These are phyloP conservation scores for Caenorhabditis panamensis DNA, from an alignment of 2,888 invertebrate genomes.

Conservation along the genomic window DNA sequence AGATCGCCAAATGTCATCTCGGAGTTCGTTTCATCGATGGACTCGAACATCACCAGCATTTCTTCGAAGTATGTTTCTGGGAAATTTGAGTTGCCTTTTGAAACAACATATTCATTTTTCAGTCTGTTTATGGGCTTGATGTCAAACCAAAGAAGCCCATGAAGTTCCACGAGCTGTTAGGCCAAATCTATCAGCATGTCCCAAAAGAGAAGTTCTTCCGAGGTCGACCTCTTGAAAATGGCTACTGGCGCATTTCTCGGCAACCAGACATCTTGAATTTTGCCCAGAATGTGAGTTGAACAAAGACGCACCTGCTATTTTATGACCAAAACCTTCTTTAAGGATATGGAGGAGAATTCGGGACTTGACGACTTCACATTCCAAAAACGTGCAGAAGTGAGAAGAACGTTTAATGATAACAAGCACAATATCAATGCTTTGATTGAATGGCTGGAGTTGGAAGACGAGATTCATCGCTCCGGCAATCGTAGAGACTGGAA, in stretches of 20 bases:
- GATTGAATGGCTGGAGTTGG: conserved; percentile 13
- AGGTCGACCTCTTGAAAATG: too few relatives aligned
- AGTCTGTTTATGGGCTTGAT: background rate
- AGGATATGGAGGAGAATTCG: too few relatives aligned
- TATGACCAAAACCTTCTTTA: too few relatives aligned
- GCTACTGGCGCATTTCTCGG: too few relatives aligned
- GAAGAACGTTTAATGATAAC: background rate
- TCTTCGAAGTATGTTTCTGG: conserved; percentile 11
- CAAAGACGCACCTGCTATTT: too few relatives aligned
- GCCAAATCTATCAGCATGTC: too few relatives aligned
- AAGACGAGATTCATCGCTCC: conserved; percentile 9
- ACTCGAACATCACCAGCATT: background rate
- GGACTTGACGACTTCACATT: background rate
- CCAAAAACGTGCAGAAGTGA: background rate
- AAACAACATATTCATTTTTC: background rate
- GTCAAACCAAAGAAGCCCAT: background rate
- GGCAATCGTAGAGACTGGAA: background rate
- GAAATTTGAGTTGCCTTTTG: background rate
- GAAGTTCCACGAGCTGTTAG: too few relatives aligned
- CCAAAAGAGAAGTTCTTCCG: too few relatives aligned
- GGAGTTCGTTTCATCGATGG: conserved; percentile 11
- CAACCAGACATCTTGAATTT: too few relatives aligned
- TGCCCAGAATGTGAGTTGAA: too few relatives aligned
- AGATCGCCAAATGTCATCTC: conserved; percentile 17
- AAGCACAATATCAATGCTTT: background rate